Conservation (phyloP, 2,888 invertebrate genomes). For the Drosophila meridiana region DNA sequence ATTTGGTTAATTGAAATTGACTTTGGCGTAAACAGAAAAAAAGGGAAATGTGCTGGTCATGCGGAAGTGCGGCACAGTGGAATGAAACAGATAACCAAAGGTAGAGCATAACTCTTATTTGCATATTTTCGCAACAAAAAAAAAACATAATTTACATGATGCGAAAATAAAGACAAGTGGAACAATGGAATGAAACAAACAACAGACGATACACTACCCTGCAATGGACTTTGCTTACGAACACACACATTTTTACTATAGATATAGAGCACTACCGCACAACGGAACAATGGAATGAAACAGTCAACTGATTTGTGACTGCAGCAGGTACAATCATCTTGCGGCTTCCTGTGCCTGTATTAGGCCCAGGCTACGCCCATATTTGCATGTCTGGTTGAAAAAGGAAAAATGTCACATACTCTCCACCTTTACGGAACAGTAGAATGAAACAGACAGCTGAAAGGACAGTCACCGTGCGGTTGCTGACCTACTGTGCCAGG, state of each 20-base stretch:
- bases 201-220: neutral
- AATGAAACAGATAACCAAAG: neutral
- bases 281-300: neutral
- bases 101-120: neutral
- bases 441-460: conserved; percentile 3
- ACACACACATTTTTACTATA: neutral
- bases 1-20: conserved; percentile 79
- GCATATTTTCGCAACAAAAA: neutral
- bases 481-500: neutral
- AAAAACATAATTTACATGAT: no score
- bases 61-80: conserved; percentile 6
- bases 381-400: neutral
- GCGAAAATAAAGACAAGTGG: neutral
- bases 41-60: conserved; percentile 13
- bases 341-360: neutral
- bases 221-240: no score
- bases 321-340: neutral
- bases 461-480: neutral
- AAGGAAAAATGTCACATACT: neutral
- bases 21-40: conserved; percentile 48
- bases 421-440: neutral
- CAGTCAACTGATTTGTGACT: neutral
- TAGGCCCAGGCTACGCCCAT: neutral
- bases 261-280: neutral
- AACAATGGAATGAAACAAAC: neutral